A percentile compares a stretch with the other conserved stretches of the same genome.
Conservation (phyloP, 2,113 vertebrate species). For the Heteronetta atricapilla region DNA sequence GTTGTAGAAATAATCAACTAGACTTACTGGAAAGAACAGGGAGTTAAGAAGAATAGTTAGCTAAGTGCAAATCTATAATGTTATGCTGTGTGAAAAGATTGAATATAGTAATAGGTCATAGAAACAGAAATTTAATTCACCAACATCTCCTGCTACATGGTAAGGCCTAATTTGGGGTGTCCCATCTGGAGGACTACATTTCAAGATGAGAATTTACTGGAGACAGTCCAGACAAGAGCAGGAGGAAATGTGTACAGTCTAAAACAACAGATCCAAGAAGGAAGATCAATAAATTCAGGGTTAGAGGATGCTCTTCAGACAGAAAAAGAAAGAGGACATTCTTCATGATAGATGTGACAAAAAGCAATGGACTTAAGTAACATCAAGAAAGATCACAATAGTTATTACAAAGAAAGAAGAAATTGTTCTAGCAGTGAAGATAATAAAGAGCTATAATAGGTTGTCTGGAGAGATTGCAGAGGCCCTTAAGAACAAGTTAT, state of each 20-base stretch:
- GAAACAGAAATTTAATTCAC: not conserved
- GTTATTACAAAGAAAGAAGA: not conserved
- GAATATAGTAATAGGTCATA: not conserved
- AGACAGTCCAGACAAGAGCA: not conserved
- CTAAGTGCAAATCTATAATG: not conserved
- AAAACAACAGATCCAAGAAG: not conserved
- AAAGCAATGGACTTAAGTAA: not conserved
- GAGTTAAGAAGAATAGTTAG: not conserved
- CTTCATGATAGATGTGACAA: not conserved
- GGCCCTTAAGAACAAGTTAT: not conserved
- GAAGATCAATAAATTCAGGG: not conserved
- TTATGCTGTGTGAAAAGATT: not conserved
- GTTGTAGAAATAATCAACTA: not conserved
- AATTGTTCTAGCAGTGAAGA: not conserved
- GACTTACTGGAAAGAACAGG: not conserved
- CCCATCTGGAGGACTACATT: not conserved
- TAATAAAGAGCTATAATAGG: not conserved
- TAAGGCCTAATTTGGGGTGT: not conserved
- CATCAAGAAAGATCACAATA: not conserved
- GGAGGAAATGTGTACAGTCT: not conserved
- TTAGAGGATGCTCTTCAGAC: not conserved
- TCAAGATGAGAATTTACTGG: not conserved
- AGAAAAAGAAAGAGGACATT: not conserved
- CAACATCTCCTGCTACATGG: not conserved
- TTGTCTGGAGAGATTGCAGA: not conserved